A percentile compares a stretch with the other conserved stretches of the same genome.
Evolutionary conservation across 2,888 invertebrate genomes (phyloP).

Genomic region (Drosophila flavopinicola): DNA sequence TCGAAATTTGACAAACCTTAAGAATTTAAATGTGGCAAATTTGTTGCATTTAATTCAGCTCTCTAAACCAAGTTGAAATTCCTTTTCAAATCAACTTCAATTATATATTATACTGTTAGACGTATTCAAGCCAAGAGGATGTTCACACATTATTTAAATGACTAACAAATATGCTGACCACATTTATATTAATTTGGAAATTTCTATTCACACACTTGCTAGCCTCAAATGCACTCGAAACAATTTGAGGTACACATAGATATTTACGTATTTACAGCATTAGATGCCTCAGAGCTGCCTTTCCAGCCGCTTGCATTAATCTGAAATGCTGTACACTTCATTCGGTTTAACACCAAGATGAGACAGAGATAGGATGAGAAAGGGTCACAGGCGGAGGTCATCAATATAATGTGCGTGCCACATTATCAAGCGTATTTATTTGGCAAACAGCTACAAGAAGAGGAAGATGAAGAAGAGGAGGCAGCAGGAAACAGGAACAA

Average conservation of each 20-base stretch:
- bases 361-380: background rate
- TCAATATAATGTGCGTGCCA: slow-evolving; percentile 61
- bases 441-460: slow-evolving; percentile 50
- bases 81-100: too few relatives aligned
- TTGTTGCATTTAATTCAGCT: too few relatives aligned
- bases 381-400: slow-evolving; percentile 28
- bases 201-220: background rate
- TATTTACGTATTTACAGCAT: slow-evolving; percentile 3
- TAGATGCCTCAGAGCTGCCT: background rate
- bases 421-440: slow-evolving; percentile 73
- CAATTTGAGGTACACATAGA: slow-evolving; percentile 4
- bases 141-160: too few relatives aligned
- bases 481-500: slow-evolving; percentile 1
- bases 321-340: slow-evolving; percentile 46
- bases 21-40: too few relatives aligned
- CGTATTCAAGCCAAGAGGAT: background rate
- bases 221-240: slow-evolving; percentile 1
- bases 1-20: too few relatives aligned
- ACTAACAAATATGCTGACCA: background rate
- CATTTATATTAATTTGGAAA: background rate
- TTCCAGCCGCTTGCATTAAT: slow-evolving; percentile 4
- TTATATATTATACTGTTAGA: too few relatives aligned
- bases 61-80: background rate
- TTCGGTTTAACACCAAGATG: slow-evolving; percentile 42
- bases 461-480: slow-evolving; percentile 1